Evolutionary conservation across 2,113 vertebrate genomes (phyloP).

Genomic region (Takifugu bimaculatus): DNA sequence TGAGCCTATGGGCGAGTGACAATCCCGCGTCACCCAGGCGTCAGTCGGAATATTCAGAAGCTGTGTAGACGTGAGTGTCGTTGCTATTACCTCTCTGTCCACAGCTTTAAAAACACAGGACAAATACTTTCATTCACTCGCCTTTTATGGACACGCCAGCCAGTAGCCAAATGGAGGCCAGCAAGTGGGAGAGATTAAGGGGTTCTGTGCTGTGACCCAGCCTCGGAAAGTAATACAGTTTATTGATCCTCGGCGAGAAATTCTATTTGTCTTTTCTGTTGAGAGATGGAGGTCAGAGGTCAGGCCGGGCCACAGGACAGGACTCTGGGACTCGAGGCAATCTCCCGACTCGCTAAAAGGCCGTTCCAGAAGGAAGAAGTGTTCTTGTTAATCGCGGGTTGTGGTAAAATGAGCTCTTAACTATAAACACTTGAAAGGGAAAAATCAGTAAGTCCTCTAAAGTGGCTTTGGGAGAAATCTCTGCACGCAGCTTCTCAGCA

Average conservation of each 20-base stretch:
- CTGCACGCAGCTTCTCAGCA: background rate
- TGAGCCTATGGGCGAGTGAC: too few relatives aligned
- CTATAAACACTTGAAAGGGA: conserved; percentile 12
- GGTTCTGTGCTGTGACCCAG: conserved; percentile 29
- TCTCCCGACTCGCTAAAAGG: background rate
- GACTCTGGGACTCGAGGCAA: conserved; percentile 3
- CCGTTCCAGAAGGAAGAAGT: too few relatives aligned
- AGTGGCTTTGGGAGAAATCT: conserved; percentile 11
- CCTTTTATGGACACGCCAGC: conserved; percentile 1
- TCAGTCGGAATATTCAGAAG: background rate
- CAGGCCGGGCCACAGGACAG: conserved; percentile 22
- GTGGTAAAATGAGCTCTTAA: background rate
- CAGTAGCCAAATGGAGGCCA: conserved; percentile 25
- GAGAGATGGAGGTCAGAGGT: conserved; percentile 48
- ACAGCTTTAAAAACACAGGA: background rate
- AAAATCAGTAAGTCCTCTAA: conserved; percentile 13
- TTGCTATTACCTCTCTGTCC: background rate
- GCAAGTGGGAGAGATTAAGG: conserved; percentile 25
- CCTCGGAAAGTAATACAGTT: conserved; percentile 25
- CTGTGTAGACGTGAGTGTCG: background rate
- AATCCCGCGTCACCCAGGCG: too few relatives aligned
- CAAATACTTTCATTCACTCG: background rate
- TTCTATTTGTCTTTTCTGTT: conserved; percentile 27
- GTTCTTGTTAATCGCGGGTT: too few relatives aligned
- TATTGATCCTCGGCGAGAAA: conserved; percentile 49